Percentiles rank a stretch among this genome's conserved stretches.
These are phyloP conservation scores for Heterohyrax brucei DNA, from an alignment of 2,797 vertebrate genomes.

Conservation along the genomic window DNA sequence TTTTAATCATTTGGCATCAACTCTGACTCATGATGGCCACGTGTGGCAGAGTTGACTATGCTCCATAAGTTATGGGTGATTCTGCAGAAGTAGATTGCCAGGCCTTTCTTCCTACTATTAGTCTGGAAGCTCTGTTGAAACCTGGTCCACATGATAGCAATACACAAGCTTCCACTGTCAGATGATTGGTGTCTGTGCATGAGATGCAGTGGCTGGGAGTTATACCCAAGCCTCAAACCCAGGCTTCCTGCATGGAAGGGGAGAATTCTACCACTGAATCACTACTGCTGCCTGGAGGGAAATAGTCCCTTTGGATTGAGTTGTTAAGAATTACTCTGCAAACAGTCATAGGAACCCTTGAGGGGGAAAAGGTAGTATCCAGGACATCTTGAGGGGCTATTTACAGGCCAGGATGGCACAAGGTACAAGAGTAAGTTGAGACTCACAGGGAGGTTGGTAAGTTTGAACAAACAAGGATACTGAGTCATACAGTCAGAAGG, in stretches of 20 bases:
- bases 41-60: not conserved
- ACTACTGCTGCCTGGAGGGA: not conserved
- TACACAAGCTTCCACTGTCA: not conserved
- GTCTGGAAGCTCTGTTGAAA: not conserved
- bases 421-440: not conserved
- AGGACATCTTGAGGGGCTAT: not conserved
- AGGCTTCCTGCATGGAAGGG: not conserved
- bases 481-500: not conserved
- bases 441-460: not conserved
- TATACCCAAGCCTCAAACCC: not conserved
- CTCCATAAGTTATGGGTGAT: not conserved
- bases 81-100: not conserved
- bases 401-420: not conserved
- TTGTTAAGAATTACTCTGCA: conserved; percentile 30
- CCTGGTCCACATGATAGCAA: not conserved
- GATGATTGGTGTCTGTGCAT: not conserved
- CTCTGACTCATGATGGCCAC: not conserved
- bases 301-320: conserved; percentile 24
- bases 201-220: not conserved
- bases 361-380: not conserved
- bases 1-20: not conserved
- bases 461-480: not conserved
- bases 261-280: not conserved
- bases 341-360: not conserved
- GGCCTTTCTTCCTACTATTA: not conserved